Evolutionary conservation across 2,113 vertebrate species (phyloP).

Genomic region (Atherinomorus stipes): DNA sequence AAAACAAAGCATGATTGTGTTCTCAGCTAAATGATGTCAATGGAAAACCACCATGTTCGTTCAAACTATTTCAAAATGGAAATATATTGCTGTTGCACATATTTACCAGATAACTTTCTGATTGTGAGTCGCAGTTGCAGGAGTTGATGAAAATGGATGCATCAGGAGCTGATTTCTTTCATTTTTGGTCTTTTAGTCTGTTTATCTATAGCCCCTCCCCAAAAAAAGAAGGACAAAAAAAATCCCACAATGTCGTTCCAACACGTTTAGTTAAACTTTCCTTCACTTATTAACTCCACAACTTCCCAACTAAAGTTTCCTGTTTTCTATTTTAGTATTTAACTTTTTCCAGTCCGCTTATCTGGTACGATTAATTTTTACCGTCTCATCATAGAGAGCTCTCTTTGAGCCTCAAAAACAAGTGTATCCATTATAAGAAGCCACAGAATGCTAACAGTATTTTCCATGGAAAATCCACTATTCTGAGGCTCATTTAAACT

Average conservation of each 20-base stretch:
- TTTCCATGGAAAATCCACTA: conserved; percentile 18
- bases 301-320: neutral
- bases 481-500: conserved; percentile 11
- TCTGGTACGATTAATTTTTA: neutral
- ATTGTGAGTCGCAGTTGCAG: neutral
- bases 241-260: neutral
- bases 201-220: neutral
- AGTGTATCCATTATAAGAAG: conserved; percentile 1
- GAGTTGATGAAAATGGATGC: neutral
- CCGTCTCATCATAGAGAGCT: neutral
- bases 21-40: too few species aligned
- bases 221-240: too few species aligned
- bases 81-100: neutral
- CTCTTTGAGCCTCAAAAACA: neutral
- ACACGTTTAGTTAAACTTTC: neutral
- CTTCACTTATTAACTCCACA: too few species aligned
- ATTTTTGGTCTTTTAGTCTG: neutral
- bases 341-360: neutral
- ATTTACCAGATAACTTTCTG: neutral
- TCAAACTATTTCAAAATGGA: too few species aligned
- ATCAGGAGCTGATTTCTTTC: neutral
- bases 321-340: neutral
- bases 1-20: too few species aligned
- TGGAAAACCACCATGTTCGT: too few species aligned
- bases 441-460: neutral